Percentiles rank a stretch among this genome's conserved stretches.
Conservation (phyloP, 2,888 invertebrate species). For the Heteropelma amictum region DNA sequence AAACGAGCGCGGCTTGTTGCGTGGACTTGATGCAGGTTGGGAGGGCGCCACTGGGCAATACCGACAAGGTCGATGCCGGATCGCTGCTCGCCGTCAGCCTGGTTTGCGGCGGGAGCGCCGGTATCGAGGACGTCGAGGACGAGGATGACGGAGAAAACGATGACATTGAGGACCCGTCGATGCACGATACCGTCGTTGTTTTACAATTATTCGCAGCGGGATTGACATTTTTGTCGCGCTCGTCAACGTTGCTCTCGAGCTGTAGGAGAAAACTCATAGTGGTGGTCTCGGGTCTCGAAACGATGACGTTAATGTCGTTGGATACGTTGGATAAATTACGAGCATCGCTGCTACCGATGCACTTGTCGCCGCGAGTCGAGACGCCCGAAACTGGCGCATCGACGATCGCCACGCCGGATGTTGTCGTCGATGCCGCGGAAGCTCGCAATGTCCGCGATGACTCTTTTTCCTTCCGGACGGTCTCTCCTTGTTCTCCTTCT, state of each 20-base stretch:
- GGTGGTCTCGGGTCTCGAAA: slow-evolving; percentile 43
- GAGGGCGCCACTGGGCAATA: slow-evolving; percentile 10
- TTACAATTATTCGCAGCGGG: neutral
- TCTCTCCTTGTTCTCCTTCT: slow-evolving; percentile 60
- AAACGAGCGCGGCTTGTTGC: slow-evolving; percentile 58
- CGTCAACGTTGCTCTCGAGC: slow-evolving; percentile 41
- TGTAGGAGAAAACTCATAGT: slow-evolving; percentile 50
- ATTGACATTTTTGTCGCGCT: slow-evolving; percentile 34
- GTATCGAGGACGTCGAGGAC: slow-evolving; percentile 25
- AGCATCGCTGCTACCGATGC: slow-evolving; percentile 37
- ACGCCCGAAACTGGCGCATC: slow-evolving; percentile 9
- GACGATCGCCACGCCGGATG: neutral
- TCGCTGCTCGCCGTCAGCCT: neutral
- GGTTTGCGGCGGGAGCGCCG: slow-evolving; percentile 19
- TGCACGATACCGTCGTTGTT: slow-evolving; percentile 24
- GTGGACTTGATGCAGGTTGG: slow-evolving; percentile 28
- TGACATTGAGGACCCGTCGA: slow-evolving; percentile 28
- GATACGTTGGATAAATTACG: slow-evolving; percentile 7
- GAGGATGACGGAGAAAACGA: slow-evolving; percentile 30
- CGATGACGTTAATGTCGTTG: slow-evolving; percentile 16
- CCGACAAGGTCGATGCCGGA: neutral
- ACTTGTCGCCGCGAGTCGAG: slow-evolving; percentile 16
- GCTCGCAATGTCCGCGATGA: slow-evolving; percentile 57
- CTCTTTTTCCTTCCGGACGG: slow-evolving; percentile 61
- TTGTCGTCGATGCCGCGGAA: neutral